These are phyloP conservation scores for Hormaphis cornu DNA, from an alignment of 1,140 invertebrate species.

Conservation along the genomic window DNA sequence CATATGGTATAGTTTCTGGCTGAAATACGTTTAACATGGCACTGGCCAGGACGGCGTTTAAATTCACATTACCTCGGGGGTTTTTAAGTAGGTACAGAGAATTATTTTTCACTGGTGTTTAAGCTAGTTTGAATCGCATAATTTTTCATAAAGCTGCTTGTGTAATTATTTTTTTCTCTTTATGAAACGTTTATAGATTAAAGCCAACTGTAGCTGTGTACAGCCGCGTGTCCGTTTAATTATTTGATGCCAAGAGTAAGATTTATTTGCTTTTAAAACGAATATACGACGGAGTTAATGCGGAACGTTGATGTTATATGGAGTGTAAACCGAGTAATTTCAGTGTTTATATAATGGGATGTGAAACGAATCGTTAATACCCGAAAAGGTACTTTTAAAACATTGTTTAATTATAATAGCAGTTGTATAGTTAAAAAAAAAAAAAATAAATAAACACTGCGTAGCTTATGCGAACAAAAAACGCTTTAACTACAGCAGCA, in stretches of 20 bases:
- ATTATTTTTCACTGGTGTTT: too few species aligned
- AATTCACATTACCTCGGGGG: too few species aligned
- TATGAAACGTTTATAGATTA: slow-evolving; percentile 1
- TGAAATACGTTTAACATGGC: too few species aligned
- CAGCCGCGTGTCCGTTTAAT: slow-evolving; percentile 3
- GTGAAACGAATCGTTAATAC: slow-evolving; percentile 15
- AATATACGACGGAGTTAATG: slow-evolving; percentile 29
- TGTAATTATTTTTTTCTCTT: background rate
- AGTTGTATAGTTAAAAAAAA: too few species aligned
- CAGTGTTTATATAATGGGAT: slow-evolving; percentile 18
- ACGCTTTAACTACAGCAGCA: too few species aligned
- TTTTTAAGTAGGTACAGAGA: too few species aligned
- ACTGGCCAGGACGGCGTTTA: too few species aligned
- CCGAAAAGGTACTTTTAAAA: slow-evolving; percentile 11
- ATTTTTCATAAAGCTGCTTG: too few species aligned
- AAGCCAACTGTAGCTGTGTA: background rate
- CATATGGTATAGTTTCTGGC: too few species aligned
- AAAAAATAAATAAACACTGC: too few species aligned
- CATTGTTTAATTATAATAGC: slow-evolving; percentile 8
- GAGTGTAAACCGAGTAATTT: slow-evolving; percentile 31
- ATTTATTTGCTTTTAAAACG: slow-evolving; percentile 29
- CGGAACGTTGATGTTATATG: slow-evolving; percentile 21
- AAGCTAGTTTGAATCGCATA: too few species aligned
- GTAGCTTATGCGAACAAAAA: too few species aligned
- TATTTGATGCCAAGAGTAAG: slow-evolving; percentile 28